These are phyloP conservation scores for Tiliacea aurago DNA, from an alignment of 2,888 invertebrate species.

Conservation along the genomic window DNA sequence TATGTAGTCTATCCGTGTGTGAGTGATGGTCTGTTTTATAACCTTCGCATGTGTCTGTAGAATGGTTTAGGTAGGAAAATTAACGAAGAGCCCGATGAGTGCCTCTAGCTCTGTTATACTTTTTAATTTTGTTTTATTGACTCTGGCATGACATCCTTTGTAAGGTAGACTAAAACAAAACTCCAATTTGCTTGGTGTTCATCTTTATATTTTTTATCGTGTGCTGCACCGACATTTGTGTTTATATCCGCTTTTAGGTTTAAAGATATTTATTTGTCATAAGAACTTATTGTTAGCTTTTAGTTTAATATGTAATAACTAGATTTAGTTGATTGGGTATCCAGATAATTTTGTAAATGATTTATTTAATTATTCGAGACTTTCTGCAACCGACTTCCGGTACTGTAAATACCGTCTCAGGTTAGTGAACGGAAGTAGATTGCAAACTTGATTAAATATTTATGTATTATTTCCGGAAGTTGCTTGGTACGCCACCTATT, in stretches of 20 bases:
- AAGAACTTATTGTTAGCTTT: too few species aligned
- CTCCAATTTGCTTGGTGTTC: conserved; percentile 35
- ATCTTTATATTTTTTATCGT: conserved; percentile 16
- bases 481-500: too few species aligned
- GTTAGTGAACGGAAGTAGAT: too few species aligned
- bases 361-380: too few species aligned
- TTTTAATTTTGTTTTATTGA: conserved; percentile 61
- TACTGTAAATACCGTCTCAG: too few species aligned
- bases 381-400: too few species aligned
- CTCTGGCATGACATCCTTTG: conserved; percentile 41
- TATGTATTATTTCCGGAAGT: too few species aligned
- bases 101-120: conserved; percentile 42
- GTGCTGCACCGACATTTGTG: conserved; percentile 5
- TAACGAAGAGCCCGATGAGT: conserved; percentile 36
- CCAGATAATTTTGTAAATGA: too few species aligned
- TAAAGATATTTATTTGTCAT: too few species aligned
- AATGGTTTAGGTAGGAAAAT: conserved; percentile 39
- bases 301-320: too few species aligned
- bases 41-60: conserved; percentile 20
- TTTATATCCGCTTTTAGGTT: not conserved
- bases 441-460: too few species aligned
- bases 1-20: conserved; percentile 43
- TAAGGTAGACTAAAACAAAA: conserved; percentile 26
- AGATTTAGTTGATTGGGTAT: too few species aligned
- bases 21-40: conserved; percentile 28